phyloP scores from a whole-genome alignment of 2,888 invertebrate genomes.

The Lochmaea capreae region DNA sequence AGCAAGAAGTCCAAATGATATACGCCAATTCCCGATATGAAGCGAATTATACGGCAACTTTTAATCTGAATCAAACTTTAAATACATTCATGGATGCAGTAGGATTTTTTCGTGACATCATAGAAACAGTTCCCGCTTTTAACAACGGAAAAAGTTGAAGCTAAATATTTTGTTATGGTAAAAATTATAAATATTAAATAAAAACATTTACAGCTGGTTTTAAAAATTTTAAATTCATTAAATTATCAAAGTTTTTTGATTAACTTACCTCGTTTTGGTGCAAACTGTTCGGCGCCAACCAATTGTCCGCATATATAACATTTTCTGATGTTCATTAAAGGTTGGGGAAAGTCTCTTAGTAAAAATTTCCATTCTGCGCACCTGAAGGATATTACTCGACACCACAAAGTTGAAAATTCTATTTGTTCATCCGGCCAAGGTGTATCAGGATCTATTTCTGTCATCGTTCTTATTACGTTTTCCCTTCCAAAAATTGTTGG shows the following conservation, averaged over 20 bases:
- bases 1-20: conserved; percentile 2
- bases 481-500: conserved; percentile 85
- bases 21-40: too few relatives aligned
- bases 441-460: conserved; percentile 87
- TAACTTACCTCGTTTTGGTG: conserved; percentile 68
- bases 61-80: conserved; percentile 13
- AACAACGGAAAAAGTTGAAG: conserved; percentile 21
- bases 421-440: conserved; percentile 92
- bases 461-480: conserved; percentile 78
- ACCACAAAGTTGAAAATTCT: conserved; percentile 94
- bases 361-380: conserved; percentile 89
- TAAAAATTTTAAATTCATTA: too few relatives aligned
- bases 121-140: conserved; percentile 22
- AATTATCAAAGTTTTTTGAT: too few relatives aligned
- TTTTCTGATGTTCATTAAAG: conserved; percentile 85
- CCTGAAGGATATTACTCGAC: conserved; percentile 84
- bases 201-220: too few relatives aligned
- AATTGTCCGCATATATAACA: conserved; percentile 91
- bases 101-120: conserved; percentile 21
- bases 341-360: conserved; percentile 95
- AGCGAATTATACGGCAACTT: too few relatives aligned
- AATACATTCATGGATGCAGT: conserved; percentile 15
- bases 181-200: too few relatives aligned
- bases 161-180: too few relatives aligned
- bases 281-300: conserved; percentile 88